Evolutionary conservation across 2,113 vertebrate genomes (phyloP).

Genomic region (Mormyrus iriodes): DNA sequence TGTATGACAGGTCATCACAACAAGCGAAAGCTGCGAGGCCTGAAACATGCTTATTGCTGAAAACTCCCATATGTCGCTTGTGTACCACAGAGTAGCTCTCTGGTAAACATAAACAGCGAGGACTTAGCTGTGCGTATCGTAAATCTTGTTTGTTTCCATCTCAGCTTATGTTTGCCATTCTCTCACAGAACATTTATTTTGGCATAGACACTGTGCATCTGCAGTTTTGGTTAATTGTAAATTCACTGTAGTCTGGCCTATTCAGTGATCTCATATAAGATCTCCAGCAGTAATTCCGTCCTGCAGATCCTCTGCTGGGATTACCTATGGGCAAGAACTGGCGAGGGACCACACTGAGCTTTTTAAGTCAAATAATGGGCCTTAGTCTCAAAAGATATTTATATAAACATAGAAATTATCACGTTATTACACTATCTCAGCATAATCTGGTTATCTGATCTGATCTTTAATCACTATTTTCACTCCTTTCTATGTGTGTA

Average conservation of each 20-base stretch:
- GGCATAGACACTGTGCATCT: not conserved
- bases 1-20: not conserved
- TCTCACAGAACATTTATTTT: not conserved
- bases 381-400: not conserved
- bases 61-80: not conserved
- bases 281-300: not conserved
- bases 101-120: not conserved
- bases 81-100: not conserved
- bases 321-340: not conserved
- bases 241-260: not conserved
- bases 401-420: not conserved
- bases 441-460: not conserved
- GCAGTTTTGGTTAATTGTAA: not conserved
- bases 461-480: not conserved
- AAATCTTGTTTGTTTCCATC: not conserved
- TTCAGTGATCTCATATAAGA: not conserved
- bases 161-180: not conserved
- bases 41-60: not conserved
- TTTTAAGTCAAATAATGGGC: not conserved
- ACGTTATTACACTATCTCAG: not conserved
- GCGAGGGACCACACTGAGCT: not conserved
- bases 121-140: not conserved
- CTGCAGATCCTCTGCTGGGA: not conserved
- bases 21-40: not conserved
- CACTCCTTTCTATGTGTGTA: not conserved